Evolutionary conservation across 2,797 vertebrate genomes (phyloP), one percentile per base, ranked within the genome.

Genomic region (Darevskia mixta): DNA sequence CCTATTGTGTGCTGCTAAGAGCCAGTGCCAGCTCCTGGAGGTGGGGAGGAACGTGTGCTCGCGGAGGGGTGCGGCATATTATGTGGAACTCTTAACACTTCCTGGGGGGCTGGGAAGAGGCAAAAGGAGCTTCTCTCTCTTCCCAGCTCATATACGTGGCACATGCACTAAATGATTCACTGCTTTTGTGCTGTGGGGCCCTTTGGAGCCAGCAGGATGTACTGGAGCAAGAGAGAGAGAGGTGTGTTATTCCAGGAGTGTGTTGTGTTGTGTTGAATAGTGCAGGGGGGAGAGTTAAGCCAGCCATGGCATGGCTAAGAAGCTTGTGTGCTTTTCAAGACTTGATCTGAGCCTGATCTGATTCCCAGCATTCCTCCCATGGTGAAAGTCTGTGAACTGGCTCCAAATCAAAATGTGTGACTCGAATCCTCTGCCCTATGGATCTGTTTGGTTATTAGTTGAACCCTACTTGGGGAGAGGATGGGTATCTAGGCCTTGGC

Each of bases 1-100:
- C 11, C 41, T 82, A 45, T 8, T 45, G 72, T 75, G 32, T 8
- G 35, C 11, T 2, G 0, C 6, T 3, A 5, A 55, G 49, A 11
- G 20, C 80, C 11, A 0, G 0, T 64, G 79, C 5, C 0, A 8
- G 79, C 55, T 18, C 13, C 0, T 66, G 0, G 43, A 38, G 66
- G 0, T 43, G 35, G 75, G 86, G 38, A 45, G 78, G 64, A 75
- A n/a, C 0, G 0, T 0, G 15, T 83, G n/a, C 8, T 80, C 0
- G 0, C 11, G 8, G 5, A 2, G 17, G 76, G 25, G 58, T 82
- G 79, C 27, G 8, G 71, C n/a, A 77, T 88, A 66, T 38, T 55
- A n/a, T 45, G 27, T 41, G 27, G 17, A 35, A 0, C 0, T 1
- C 29, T 17, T 49, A n/a, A 45, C 49, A 8, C 29, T 45, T 72